Evolutionary conservation across 2,797 vertebrate genomes (phyloP), one percentile per base, ranked within the genome.

Genomic region (Eulemur mongoz): DNA sequence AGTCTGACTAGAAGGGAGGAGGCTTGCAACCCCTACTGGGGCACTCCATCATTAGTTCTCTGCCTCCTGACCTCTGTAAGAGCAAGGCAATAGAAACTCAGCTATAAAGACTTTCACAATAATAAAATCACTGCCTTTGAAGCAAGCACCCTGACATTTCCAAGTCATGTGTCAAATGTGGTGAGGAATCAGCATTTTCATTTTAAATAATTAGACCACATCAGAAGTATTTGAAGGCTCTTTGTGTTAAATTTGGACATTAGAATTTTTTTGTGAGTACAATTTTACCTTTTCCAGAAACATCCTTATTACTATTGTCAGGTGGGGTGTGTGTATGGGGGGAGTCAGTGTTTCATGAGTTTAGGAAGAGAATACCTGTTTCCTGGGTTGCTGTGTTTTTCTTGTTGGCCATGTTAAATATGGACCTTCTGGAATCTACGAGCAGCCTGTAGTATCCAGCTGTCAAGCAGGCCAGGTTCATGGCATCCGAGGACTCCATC

Each of bases 401-500:
- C 98, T 99, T 99, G 99, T 99, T 99, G 98, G 99, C 99, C 99
- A 99, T 99, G 86, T 99, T 99, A 98, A 99, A 99, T 98, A 99
- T 99, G 5, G 99, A 99, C 91, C 99, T 99, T 67, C 99, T 99
- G 89, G 99, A 99, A 98, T 99, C 99, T 97, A 99, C 99, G 94
- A 99, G 99, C 87, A 99, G 98, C 98, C 99, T 99, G 98, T 99
- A 99, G 98, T 99, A 99, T 84, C 99, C 99, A 91, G 99, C 99
- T 67, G 99, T 99, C 98, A 99, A 98, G 98, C 99, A 99, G 95
- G 99, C 99, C 98, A 99, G 99, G 98, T 99, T 99, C 99, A 99
- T 99, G 93, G 99, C 99, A 91, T 99, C 99, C 43, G 99, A 99
- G 75, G 99, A 99, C 98, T 99, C 99, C 99, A 99, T 99, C 98